A percentile compares a stretch with the other conserved stretches of the same genome.
Conservation (phyloP, 2,888 invertebrate genomes). For the Ypsolopha scabrella region DNA sequence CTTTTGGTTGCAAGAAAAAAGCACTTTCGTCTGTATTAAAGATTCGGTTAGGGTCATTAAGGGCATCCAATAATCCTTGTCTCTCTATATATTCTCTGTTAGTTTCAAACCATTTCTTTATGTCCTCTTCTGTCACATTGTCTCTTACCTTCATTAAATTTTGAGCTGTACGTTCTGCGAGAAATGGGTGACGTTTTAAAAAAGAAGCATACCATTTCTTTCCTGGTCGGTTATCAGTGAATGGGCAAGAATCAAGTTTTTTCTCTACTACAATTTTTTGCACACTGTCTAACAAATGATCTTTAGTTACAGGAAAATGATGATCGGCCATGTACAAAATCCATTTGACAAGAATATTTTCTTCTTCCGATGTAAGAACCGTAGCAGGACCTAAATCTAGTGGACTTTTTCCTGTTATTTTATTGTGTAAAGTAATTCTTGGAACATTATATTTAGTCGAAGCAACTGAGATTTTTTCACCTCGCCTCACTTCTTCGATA, state of each 20-base stretch:
- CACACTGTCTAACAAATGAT: no score
- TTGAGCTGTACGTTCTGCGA: constrained; percentile 18
- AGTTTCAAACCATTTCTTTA: constrained; percentile 22
- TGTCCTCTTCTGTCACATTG: constrained; percentile 19
- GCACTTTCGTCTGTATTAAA: constrained; percentile 34
- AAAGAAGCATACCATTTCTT: constrained; percentile 28
- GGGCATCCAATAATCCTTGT: constrained; percentile 14
- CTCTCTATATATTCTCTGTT: constrained; percentile 18
- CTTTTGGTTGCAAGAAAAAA: constrained; percentile 30
- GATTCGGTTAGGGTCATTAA: constrained; percentile 18
- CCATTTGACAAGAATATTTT: no score
- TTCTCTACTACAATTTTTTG: no score
- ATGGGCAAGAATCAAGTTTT: constrained; percentile 3
- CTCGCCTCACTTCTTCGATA: no score
- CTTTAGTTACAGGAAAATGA: no score
- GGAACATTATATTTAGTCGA: no score
- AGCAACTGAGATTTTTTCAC: no score
- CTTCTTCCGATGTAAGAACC: no score
- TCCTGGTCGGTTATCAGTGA: constrained; percentile 24
- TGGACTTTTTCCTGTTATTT: no score
- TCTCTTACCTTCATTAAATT: constrained; percentile 22
- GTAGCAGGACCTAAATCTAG: no score
- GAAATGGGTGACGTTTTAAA: constrained; percentile 23
- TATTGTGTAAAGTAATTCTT: no score
- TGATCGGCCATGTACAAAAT: no score